Base-by-base conservation (phyloP, 2,888 invertebrate species). In the Phengaris alcon region DNA sequence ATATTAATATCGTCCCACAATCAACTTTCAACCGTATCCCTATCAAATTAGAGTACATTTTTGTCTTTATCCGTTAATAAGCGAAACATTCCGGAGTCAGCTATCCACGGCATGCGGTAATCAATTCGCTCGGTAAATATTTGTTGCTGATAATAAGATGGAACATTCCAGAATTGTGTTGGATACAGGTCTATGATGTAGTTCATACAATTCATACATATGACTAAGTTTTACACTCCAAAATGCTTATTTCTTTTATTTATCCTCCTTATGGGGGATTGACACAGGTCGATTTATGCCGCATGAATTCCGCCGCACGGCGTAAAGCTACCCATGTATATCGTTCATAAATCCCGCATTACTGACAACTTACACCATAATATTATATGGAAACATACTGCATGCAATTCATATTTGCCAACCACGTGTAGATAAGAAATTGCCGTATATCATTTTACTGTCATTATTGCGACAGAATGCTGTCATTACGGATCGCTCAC, bases 111-210 rank as follows among this genome's bases (percentile, higher is more conserved):
- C 1, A 69, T 48, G 46, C 48, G 4, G 69, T 48, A 69, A 69
- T 69, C 69, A 69, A 69, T 69, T 69, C 48, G 10, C 44, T 48
- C 15, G 22, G 69, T 48, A 48, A 69, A 69, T 69, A 69, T 69
- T 69, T 69, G 69, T 69, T 69, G 64, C 35, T 64, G 64, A 64
- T 64, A 64, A 69, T 48, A 69, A 48, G 48, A 69, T 48, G 48
- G 69, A 69, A 48, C 69, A 69, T 69, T 69, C 69, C 46, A 15
- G 69, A 69, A 9, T 69, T 69, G 69, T 48, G 68, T 68, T 68
- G 13, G 69, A n/a, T 2, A 15, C 46, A 3, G 7, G 46, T 13
- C 12, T 64, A 44, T 64, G 64, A 64, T 13, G 64, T 44, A 44
- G 48, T 35, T 64, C 35, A 35, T 64, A 35, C 6, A 35, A 64